Evolutionary conservation across 1,140 invertebrate genomes (phyloP), one percentile per base, ranked within the genome.

Genomic region (Antheraea pernyi): DNA sequence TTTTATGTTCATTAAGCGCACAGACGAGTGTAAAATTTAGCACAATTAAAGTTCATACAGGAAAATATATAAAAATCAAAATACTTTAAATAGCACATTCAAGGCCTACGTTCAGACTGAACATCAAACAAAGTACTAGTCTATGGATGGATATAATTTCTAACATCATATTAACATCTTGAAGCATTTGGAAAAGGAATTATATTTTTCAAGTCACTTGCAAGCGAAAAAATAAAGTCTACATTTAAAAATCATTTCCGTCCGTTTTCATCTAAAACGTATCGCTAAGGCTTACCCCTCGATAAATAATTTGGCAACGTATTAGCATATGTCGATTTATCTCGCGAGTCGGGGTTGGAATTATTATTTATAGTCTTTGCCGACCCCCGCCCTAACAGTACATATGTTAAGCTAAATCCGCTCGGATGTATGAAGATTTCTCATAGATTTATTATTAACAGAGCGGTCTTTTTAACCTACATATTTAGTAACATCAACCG

Each of bases 321-420:
- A 89, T 89, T 89, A 88, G 80, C 87, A 89, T 89, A 89, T 80
- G 87, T 89, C 87, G 85, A 89, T 89, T 88, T 89, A 89, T 89
- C 85, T 88, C 78, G 75, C 70, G 75, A 58, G 68, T 75, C 71
- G 70, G 75, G 73, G 65, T 75, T 73, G 68, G 82, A 83, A 85
- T 90, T 90, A 88, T 90, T 90, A 90, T 90, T 90, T 88, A 89
- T 88, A 69, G 79, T 65, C 69, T 65, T 48, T 58, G 60, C 64
- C 82, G 67, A 74, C 72, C 81, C 79, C 80, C 73, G 59, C 72
- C 81, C 79, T 78, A 73, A 46, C 74, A 80, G 81, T 83, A 84
- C 82, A 85, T 89, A 88, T 85, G 84, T 88, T 88, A 84, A 65
- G 83, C 80, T 80, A 85, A 88, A 89, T 88, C 85, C 82, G 74